A percentile compares a stretch with the other conserved stretches of the same genome.
Evolutionary conservation across 2,113 vertebrate species (phyloP).

Genomic region (Rattus norvegicus): DNA sequence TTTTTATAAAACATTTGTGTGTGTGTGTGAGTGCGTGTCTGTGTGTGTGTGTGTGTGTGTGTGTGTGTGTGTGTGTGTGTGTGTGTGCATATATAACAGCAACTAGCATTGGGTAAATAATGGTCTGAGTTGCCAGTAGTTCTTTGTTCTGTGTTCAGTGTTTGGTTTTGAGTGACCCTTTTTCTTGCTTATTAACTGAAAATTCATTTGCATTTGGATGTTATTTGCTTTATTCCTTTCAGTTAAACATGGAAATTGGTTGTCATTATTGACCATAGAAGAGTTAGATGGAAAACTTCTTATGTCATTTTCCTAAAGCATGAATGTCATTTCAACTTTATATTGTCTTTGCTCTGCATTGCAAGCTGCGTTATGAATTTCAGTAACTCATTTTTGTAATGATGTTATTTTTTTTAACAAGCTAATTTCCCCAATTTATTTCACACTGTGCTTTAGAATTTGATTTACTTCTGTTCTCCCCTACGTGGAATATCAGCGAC

Average conservation of each 20-base stretch:
- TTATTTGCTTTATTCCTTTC: conserved; percentile 62
- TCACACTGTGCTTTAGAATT: conserved; percentile 67
- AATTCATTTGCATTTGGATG: conserved; percentile 46
- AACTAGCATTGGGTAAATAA: neutral
- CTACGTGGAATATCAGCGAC: neutral
- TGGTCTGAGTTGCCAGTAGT: neutral
- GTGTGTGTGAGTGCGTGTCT: neutral
- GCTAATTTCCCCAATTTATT: conserved; percentile 15
- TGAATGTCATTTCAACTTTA: conserved; percentile 46
- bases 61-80: neutral
- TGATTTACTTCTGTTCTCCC: neutral
- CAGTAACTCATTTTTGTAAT: conserved; percentile 46
- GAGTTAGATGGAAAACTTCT: conserved; percentile 61
- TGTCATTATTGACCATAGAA: conserved; percentile 47
- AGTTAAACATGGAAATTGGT: conserved; percentile 62
- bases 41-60: neutral
- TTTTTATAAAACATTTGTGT: conserved; percentile 45
- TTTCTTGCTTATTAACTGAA: conserved; percentile 48
- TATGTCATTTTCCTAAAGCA: conserved; percentile 48
- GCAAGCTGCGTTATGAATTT: conserved; percentile 42
- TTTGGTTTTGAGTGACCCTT: conserved; percentile 29
- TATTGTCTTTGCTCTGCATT: conserved; percentile 17
- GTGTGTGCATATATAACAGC: neutral
- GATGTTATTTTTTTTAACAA: neutral
- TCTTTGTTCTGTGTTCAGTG: conserved; percentile 6